phyloP scores from a whole-genome alignment of 2,797 vertebrate species.

The Otus scops region DNA sequence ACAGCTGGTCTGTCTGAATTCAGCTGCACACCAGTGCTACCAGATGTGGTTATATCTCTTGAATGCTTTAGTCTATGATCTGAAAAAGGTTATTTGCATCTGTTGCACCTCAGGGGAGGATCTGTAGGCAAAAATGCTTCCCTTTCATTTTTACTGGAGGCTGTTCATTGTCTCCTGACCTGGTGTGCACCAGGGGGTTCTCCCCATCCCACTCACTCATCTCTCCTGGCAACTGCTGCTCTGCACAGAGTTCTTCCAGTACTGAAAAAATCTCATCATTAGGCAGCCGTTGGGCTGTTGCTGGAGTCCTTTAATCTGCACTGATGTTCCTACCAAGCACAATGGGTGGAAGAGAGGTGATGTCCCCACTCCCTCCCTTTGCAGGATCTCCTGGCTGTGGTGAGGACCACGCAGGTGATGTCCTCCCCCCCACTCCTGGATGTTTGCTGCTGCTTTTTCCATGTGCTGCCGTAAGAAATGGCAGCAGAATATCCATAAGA shows the following conservation, averaged over 20 bases:
- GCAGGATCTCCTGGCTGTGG: background rate
- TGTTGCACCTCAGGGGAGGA: background rate
- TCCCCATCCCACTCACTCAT: background rate
- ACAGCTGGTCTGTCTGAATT: background rate
- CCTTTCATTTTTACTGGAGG: background rate
- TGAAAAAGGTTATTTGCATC: background rate
- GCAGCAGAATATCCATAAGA: background rate
- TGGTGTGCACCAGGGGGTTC: background rate
- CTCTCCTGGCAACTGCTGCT: background rate
- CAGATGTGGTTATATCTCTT: background rate
- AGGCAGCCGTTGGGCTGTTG: background rate
- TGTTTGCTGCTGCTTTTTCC: background rate
- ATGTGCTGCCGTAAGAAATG: accelerated
- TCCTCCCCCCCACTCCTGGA: background rate
- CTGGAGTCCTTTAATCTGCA: background rate
- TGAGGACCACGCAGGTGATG: background rate
- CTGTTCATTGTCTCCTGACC: background rate
- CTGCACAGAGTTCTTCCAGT: background rate
- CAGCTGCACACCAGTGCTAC: background rate
- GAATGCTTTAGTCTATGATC: background rate
- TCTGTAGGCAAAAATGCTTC: background rate
- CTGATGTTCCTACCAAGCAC: background rate
- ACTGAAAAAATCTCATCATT: background rate
- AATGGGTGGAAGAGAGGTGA: background rate
- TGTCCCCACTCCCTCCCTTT: background rate